Evolutionary conservation across 2,113 vertebrate species (phyloP).

Genomic region (Pterocles gutturalis): DNA sequence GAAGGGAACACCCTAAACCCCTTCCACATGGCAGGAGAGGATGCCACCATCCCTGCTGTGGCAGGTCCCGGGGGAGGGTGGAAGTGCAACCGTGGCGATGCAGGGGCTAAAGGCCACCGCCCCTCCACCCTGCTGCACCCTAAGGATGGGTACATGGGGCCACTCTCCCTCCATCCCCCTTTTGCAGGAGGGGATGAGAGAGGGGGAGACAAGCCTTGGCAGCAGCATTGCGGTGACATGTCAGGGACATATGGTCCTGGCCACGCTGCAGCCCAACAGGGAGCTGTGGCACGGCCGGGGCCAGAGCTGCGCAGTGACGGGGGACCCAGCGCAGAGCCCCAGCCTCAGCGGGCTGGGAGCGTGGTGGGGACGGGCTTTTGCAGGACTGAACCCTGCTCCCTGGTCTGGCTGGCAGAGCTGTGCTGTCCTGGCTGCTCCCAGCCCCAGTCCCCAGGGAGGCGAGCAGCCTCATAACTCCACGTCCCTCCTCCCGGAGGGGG

Average conservation of each 20-base stretch:
- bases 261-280: rapidly evolving
- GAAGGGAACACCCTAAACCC: background rate
- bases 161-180: background rate
- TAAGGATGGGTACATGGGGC: rapidly evolving
- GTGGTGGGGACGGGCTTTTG: rapidly evolving
- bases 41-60: background rate
- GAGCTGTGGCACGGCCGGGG: rapidly evolving
- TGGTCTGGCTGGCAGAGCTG: rapidly evolving
- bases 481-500: rapidly evolving
- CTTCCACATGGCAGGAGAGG: background rate
- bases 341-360: rapidly evolving
- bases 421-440: rapidly evolving
- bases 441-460: too few species aligned
- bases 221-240: background rate
- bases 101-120: rapidly evolving
- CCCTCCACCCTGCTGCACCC: rapidly evolving
- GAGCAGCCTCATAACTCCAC: background rate
- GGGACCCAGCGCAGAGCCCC: background rate
- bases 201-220: background rate
- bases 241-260: background rate
- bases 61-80: background rate
- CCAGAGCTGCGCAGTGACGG: rapidly evolving
- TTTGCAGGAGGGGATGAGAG: background rate
- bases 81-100: rapidly evolving
- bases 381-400: background rate